Percentiles rank a stretch among this genome's conserved stretches.
These are phyloP conservation scores for Lamprologus lemairii DNA, from an alignment of 2,113 vertebrate genomes.

Conservation along the genomic window DNA sequence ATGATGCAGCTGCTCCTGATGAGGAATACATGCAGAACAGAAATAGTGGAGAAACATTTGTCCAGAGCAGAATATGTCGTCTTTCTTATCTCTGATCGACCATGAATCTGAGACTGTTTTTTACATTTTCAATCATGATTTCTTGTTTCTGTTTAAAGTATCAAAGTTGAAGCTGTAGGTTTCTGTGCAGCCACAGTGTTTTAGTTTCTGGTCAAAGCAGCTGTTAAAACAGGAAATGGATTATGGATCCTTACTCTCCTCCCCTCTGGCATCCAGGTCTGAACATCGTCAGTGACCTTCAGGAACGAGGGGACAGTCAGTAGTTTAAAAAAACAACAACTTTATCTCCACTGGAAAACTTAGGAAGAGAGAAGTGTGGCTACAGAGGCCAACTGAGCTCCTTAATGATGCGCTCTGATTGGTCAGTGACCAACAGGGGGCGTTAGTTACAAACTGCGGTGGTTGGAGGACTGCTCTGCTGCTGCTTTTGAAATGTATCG, in stretches of 20 bases:
- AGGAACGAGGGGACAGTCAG: background rate
- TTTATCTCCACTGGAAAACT: background rate
- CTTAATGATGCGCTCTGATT: background rate
- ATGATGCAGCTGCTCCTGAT: fast-evolving
- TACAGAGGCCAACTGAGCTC: background rate
- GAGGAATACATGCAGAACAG: fast-evolving
- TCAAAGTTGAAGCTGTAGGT: background rate
- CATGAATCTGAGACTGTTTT: background rate
- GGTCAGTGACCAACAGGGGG: background rate
- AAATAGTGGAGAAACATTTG: background rate
- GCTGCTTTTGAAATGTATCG: fast-evolving
- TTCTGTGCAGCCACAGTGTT: background rate
- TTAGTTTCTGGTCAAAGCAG: background rate
- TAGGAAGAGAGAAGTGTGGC: background rate
- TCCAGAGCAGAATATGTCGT: fast-evolving
- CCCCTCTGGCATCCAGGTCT: background rate
- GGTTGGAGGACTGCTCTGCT: background rate
- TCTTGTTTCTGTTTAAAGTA: background rate
- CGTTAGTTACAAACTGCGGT: background rate
- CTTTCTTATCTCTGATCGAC: fast-evolving
- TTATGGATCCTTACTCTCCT: background rate
- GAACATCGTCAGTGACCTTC: background rate
- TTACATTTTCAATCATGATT: background rate
- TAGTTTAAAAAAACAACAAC: background rate
- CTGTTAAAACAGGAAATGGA: background rate